Evolutionary conservation across 2,888 invertebrate species (phyloP).

Genomic region (Thelaira solivaga): DNA sequence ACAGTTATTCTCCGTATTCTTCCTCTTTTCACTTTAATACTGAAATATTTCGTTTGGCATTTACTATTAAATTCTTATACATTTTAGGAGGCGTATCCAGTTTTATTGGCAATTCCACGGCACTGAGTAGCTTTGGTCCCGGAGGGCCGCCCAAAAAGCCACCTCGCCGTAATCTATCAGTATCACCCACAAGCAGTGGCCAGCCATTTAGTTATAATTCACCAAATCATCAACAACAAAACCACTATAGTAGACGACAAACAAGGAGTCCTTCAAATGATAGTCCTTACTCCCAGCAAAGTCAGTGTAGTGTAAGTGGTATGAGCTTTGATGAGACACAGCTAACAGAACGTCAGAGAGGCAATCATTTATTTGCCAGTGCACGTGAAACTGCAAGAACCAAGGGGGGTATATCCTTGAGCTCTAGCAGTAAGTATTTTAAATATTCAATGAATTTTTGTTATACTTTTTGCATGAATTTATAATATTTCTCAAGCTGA

Average conservation of each 20-base stretch:
- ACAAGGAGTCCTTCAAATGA: slow-evolving; percentile 67
- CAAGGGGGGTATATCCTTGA: slow-evolving; percentile 67
- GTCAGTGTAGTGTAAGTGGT: slow-evolving; percentile 70
- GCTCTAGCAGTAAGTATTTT: slow-evolving; percentile 69
- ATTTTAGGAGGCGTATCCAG: slow-evolving; percentile 66
- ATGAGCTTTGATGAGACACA: slow-evolving; percentile 70
- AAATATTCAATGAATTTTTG: background rate
- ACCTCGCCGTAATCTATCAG: slow-evolving; percentile 89
- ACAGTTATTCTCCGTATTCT: too few relatives aligned
- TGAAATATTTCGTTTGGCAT: too few relatives aligned
- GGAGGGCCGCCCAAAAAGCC: slow-evolving; percentile 92
- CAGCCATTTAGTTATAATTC: slow-evolving; percentile 71
- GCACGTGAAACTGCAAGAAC: slow-evolving; percentile 70
- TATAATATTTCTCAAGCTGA: slow-evolving; percentile 63
- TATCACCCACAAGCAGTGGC: slow-evolving; percentile 87
- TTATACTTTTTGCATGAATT: background rate
- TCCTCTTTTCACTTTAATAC: too few relatives aligned
- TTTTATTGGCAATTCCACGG: slow-evolving; percentile 59
- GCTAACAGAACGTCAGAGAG: slow-evolving; percentile 66
- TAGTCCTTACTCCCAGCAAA: slow-evolving; percentile 72
- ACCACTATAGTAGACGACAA: slow-evolving; percentile 55
- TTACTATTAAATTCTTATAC: too few relatives aligned
- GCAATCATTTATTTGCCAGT: slow-evolving; percentile 71
- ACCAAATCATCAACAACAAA: slow-evolving; percentile 67
- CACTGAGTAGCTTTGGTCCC: slow-evolving; percentile 71